These are phyloP conservation scores for Catharus minimus DNA, from an alignment of 2,113 vertebrate species.

Conservation along the genomic window DNA sequence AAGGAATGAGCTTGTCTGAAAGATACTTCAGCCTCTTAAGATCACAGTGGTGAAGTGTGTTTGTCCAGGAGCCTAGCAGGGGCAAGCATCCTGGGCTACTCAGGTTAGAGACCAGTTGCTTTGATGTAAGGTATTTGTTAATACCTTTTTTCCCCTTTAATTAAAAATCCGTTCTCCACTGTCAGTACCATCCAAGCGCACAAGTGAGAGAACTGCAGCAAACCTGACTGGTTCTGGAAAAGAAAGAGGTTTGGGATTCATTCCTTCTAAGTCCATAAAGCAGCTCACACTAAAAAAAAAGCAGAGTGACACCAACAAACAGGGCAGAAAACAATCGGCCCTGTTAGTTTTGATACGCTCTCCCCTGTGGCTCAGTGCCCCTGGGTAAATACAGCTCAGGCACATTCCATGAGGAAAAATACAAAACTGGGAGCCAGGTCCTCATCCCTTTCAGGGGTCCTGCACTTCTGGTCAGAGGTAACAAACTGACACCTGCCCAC, in stretches of 20 bases:
- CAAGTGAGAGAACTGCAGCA: neutral
- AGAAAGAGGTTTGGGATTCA: neutral
- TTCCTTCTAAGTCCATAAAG: neutral
- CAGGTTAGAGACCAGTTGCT: slow-evolving; percentile 51
- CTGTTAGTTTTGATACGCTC: neutral
- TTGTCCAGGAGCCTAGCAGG: slow-evolving; percentile 67
- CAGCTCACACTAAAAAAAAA: neutral
- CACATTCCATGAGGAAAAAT: neutral
- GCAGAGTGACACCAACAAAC: neutral
- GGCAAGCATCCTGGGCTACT: slow-evolving; percentile 41
- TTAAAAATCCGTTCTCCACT: slow-evolving; percentile 63
- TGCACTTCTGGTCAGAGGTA: neutral
- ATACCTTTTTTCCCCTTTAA: slow-evolving; percentile 47
- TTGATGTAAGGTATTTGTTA: slow-evolving; percentile 67
- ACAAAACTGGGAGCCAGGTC: neutral
- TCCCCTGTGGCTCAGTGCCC: neutral
- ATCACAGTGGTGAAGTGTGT: slow-evolving; percentile 72
- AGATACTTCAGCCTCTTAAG: slow-evolving; percentile 75
- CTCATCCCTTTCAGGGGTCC: neutral
- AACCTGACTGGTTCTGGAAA: neutral
- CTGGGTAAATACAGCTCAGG: neutral
- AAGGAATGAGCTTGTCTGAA: slow-evolving; percentile 79
- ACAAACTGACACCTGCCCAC: neutral
- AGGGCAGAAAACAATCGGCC: neutral
- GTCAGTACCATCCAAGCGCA: neutral